Conservation (phyloP, 2,888 invertebrate species). For the Meloe dianella region DNA sequence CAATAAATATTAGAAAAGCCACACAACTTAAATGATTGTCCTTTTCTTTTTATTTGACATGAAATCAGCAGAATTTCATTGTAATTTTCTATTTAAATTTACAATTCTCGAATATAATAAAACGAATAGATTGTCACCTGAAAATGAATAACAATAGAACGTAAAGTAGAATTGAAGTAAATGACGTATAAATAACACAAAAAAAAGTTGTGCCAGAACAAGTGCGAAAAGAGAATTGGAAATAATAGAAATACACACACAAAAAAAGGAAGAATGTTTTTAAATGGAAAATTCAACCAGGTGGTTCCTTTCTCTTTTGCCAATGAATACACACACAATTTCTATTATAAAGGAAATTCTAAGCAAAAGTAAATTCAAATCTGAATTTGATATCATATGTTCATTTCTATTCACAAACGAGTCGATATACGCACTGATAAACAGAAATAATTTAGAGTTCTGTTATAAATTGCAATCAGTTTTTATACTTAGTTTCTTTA, state of each 20-base stretch:
- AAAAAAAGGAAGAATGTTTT: constrained; percentile 38
- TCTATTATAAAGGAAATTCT: constrained; percentile 23
- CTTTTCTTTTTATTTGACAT: constrained; percentile 8
- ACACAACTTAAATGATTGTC: background rate
- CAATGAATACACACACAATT: constrained; percentile 17
- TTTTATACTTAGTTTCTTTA: background rate
- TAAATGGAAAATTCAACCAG: constrained; percentile 39
- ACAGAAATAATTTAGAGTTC: background rate
- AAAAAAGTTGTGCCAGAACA: constrained; percentile 42
- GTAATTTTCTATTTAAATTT: constrained; percentile 15
- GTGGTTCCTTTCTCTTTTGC: constrained; percentile 21
- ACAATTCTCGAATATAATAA: constrained; percentile 15
- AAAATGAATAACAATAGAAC: constrained; percentile 24
- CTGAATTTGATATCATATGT: constrained; percentile 31
- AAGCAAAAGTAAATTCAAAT: constrained; percentile 29
- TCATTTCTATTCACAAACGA: constrained; percentile 30
- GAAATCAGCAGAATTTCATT: background rate
- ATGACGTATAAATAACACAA: constrained; percentile 54
- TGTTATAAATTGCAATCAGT: background rate
- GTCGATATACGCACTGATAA: background rate
- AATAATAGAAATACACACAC: constrained; percentile 44
- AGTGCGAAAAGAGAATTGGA: constrained; percentile 46
- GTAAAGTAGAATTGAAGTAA: constrained; percentile 43
- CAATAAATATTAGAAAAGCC: constrained; percentile 23
- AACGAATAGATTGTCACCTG: constrained; percentile 6